Evolutionary conservation across 2,113 vertebrate genomes (phyloP).

Genomic region (Rafetus swinhoei): DNA sequence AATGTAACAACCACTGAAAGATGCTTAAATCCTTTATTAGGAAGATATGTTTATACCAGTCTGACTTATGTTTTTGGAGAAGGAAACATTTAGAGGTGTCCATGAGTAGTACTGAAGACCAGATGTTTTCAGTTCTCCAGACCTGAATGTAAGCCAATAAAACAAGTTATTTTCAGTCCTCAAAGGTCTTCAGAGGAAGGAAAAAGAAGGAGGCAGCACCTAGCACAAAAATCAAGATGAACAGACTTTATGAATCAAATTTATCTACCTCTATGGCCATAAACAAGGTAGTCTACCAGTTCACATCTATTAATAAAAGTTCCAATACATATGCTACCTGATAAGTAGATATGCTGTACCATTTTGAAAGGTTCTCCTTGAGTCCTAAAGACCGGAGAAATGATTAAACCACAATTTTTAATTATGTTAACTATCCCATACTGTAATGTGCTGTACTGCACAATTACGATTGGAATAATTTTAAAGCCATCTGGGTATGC

Average conservation of each 20-base stretch:
- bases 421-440: conserved; percentile 67
- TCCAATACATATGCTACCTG: conserved; percentile 60
- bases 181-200: conserved; percentile 1
- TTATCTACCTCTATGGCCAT: conserved; percentile 37
- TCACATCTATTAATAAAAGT: conserved; percentile 54
- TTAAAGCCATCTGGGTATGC: conserved; percentile 52
- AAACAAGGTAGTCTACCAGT: conserved; percentile 42
- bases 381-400: conserved; percentile 58
- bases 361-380: conserved; percentile 60
- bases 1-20: conserved; percentile 10
- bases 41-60: conserved; percentile 17
- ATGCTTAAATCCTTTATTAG: conserved; percentile 9
- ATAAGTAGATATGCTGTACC: conserved; percentile 67
- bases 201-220: conserved; percentile 8
- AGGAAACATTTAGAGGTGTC: background rate
- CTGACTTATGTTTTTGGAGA: background rate
- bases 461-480: conserved; percentile 56
- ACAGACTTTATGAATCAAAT: conserved; percentile 29
- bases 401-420: conserved; percentile 61
- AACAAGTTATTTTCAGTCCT: background rate
- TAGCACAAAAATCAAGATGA: conserved; percentile 4
- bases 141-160: background rate
- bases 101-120: background rate
- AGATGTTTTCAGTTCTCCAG: conserved; percentile 5
- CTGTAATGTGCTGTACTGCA: conserved; percentile 58